These are phyloP conservation scores for Caretta caretta DNA, from an alignment of 2,113 vertebrate genomes.

Conservation along the genomic window DNA sequence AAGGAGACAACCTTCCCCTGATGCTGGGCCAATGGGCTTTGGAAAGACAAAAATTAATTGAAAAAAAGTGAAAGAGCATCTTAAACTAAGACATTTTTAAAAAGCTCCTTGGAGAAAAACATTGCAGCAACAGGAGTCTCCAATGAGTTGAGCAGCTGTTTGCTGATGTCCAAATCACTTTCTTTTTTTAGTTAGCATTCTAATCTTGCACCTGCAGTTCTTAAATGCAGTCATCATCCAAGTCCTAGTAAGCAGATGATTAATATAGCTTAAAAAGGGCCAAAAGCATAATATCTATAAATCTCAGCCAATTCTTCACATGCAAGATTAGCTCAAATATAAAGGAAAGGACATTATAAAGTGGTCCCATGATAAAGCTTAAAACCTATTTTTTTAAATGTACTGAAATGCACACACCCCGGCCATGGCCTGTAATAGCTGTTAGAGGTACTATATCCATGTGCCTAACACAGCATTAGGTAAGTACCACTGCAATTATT, in stretches of 20 bases:
- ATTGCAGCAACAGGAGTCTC: background rate
- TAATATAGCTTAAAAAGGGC: constrained; percentile 32
- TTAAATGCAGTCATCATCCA: constrained; percentile 36
- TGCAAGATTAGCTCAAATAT: constrained; percentile 40
- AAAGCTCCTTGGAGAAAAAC: background rate
- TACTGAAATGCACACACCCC: background rate
- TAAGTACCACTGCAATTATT: constrained; percentile 49
- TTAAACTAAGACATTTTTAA: background rate
- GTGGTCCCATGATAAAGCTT: constrained; percentile 49
- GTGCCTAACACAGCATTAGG: constrained; percentile 61
- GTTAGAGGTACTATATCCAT: constrained; percentile 12
- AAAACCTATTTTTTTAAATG: constrained; percentile 46
- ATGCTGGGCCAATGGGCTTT: background rate
- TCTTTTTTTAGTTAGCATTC: background rate
- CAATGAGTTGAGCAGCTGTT: background rate
- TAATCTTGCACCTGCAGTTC: constrained; percentile 63
- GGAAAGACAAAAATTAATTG: background rate
- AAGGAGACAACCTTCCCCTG: background rate
- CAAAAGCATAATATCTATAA: constrained; percentile 48
- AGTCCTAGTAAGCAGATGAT: constrained; percentile 21
- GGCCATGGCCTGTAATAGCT: constrained; percentile 46
- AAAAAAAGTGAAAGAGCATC: background rate
- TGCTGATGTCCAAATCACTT: background rate
- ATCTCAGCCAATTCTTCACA: constrained; percentile 34
- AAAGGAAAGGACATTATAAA: constrained; percentile 53